Evolutionary conservation across 2,888 invertebrate genomes (phyloP).

Genomic region (Drosophila kanekoi): DNA sequence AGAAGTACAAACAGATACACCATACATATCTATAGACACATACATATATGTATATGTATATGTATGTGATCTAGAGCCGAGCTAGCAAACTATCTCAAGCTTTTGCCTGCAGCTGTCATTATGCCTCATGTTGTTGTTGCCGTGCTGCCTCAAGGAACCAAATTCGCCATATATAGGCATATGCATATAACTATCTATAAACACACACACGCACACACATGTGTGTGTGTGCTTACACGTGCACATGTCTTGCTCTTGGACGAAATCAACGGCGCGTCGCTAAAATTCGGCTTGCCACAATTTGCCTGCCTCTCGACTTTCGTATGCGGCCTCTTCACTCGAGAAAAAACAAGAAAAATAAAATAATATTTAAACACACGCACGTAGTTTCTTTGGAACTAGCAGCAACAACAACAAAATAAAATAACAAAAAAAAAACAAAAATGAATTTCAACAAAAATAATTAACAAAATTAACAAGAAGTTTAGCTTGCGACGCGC

Average conservation of each 20-base stretch:
- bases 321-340: slow-evolving; percentile 4
- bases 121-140: neutral
- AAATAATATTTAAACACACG: slow-evolving; percentile 61
- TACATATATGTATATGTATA: neutral
- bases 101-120: neutral
- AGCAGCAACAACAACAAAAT: slow-evolving; percentile 34
- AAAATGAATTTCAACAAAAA: slow-evolving; percentile 63
- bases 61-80: neutral
- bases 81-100: neutral
- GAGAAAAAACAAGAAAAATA: slow-evolving; percentile 10
- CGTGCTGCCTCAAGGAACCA: slow-evolving; percentile 10
- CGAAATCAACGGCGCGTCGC: slow-evolving; percentile 25
- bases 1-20: slow-evolving; percentile 9
- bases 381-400: slow-evolving; percentile 72
- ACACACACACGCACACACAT: too few species aligned
- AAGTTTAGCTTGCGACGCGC: slow-evolving; percentile 16
- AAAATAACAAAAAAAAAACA: slow-evolving; percentile 15
- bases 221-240: neutral
- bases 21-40: neutral
- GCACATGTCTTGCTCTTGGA: slow-evolving; percentile 29
- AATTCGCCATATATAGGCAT: slow-evolving; percentile 19
- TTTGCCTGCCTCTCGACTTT: slow-evolving; percentile 32
- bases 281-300: slow-evolving; percentile 41
- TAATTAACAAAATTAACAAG: slow-evolving; percentile 66
- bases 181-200: neutral